Base-by-base conservation (phyloP, 30 jellyfish, hydroid and myxozoan species). In the Aurelia aurita region DNA sequence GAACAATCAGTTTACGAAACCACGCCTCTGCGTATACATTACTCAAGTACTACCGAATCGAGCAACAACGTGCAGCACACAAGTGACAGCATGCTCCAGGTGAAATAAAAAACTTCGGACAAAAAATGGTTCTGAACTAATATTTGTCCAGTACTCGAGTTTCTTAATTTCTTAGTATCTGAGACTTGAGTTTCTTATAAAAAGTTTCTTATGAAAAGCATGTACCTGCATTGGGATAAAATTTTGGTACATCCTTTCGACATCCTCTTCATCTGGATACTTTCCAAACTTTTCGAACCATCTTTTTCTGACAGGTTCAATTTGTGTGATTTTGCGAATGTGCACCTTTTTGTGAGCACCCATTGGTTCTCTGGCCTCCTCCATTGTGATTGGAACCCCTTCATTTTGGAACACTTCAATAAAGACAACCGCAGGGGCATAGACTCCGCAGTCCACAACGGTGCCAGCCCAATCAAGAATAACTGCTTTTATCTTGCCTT, bases 401-500 rank as follows among this genome's bases (percentile, higher is more conserved):
- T 94, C 97, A 31, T 88, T 60, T 60, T 78, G 67, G 80, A 94
- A 94, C 5, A 94, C 97, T 61, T 88, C 97, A 14, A 69, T 85
- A 46, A 94, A 94, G 13, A 73, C 99, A 58, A 94, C 97, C 16
- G 99, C 99, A 5, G 99, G 99, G 39, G 99, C 97, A 64, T 94
- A 94, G 15, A 94, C 99, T 12, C 99, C 99, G 63, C 99, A 94
- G 64, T 94, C 99, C 39, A 88, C 59, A 63, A 94, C 99, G 12
- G 99, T 94, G 18, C 99, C 99, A 0, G 99, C 97, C 99, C 99
- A 94, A 58, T 94, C 99, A 16, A 94, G 77, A 1, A 94, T 79
- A 22, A 94, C 99, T 18, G 97, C 99, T 61, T 94, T 94, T 26
- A 94, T 31, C 47, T 94, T 94, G 0, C 99, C 99, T 77, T 89